phyloP scores from a whole-genome alignment of 2,888 invertebrate genomes.

The Caenorhabditis sinica region DNA sequence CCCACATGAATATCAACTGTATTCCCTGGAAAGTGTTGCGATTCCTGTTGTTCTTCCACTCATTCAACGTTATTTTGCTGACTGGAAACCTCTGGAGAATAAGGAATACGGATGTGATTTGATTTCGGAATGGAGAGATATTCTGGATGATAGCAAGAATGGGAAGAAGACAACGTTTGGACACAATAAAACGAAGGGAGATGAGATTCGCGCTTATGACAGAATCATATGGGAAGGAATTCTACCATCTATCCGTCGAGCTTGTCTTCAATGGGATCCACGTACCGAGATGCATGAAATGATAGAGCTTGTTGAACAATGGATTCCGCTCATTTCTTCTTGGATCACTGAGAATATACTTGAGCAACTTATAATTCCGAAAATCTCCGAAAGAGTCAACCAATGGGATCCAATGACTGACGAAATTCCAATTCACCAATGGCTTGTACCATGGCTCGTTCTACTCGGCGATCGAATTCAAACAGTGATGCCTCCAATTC shows the following conservation, averaged over 20 bases:
- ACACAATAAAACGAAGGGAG: slow-evolving; percentile 56
- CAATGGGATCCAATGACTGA: slow-evolving; percentile 95
- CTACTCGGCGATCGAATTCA: slow-evolving; percentile 88
- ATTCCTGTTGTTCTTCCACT: slow-evolving; percentile 92
- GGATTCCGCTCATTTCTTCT: slow-evolving; percentile 90
- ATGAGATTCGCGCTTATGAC: slow-evolving; percentile 88
- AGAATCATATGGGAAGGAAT: slow-evolving; percentile 93
- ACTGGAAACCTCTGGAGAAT: slow-evolving; percentile 92
- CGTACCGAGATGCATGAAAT: slow-evolving; percentile 87
- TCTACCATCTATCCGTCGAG: slow-evolving; percentile 88
- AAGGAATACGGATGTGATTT: slow-evolving; percentile 84
- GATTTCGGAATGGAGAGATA: slow-evolving; percentile 81
- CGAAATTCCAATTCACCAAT: slow-evolving; percentile 95
- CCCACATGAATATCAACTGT: slow-evolving; percentile 88
- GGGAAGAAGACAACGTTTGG: slow-evolving; percentile 53
- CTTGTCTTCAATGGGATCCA: slow-evolving; percentile 89
- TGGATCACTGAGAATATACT: slow-evolving; percentile 92
- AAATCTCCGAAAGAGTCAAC: slow-evolving; percentile 75
- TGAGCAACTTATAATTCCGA: slow-evolving; percentile 86
- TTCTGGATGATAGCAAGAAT: slow-evolving; percentile 55
- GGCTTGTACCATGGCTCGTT: slow-evolving; percentile 97
- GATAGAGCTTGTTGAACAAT: slow-evolving; percentile 90
- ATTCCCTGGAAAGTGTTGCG: slow-evolving; percentile 91
- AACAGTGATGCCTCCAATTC: slow-evolving; percentile 91
- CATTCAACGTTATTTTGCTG: slow-evolving; percentile 89